Conservation (phyloP, 64 coral and sea anemone genomes). For the Stichodactyla helianthus region DNA sequence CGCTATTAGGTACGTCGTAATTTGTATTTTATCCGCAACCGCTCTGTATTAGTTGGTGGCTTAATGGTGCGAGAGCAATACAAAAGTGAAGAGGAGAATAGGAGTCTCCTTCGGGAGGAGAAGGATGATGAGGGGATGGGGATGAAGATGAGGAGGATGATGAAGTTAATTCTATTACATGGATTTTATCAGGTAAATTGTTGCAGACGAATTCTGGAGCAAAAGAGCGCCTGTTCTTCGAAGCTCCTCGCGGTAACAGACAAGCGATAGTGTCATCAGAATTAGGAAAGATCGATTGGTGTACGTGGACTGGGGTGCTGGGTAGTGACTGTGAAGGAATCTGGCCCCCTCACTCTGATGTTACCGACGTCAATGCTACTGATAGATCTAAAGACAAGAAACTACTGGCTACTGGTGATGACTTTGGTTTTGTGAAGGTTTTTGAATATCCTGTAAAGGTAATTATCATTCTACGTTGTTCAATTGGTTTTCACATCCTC, state of each 20-base stretch:
- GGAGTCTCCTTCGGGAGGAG: too few relatives aligned
- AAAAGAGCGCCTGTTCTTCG: conserved; percentile 89
- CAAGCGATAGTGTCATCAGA: conserved; percentile 77
- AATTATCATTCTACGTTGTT: neutral
- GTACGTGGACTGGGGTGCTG: conserved; percentile 76
- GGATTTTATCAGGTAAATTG: conserved; percentile 61
- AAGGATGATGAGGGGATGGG: too few relatives aligned
- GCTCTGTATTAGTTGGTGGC: too few relatives aligned
- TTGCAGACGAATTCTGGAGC: conserved; percentile 94
- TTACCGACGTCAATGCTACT: conserved; percentile 86
- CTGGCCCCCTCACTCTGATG: conserved; percentile 92
- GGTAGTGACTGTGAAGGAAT: conserved; percentile 75
- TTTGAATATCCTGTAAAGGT: conserved; percentile 94
- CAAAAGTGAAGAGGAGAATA: too few relatives aligned
- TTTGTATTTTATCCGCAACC: too few relatives aligned
- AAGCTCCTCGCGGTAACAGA: conserved; percentile 83
- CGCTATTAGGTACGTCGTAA: too few relatives aligned
- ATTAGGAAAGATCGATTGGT: conserved; percentile 78
- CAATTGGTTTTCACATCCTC: too few relatives aligned
- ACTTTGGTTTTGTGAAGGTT: conserved; percentile 95
- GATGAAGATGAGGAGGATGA: too few relatives aligned
- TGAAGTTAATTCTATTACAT: too few relatives aligned
- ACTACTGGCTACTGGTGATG: conserved; percentile 86
- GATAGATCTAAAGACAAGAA: conserved; percentile 87
- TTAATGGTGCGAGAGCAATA: too few relatives aligned